Evolutionary conservation across 2,113 vertebrate genomes (phyloP).

Genomic region (Nothocercus julius): DNA sequence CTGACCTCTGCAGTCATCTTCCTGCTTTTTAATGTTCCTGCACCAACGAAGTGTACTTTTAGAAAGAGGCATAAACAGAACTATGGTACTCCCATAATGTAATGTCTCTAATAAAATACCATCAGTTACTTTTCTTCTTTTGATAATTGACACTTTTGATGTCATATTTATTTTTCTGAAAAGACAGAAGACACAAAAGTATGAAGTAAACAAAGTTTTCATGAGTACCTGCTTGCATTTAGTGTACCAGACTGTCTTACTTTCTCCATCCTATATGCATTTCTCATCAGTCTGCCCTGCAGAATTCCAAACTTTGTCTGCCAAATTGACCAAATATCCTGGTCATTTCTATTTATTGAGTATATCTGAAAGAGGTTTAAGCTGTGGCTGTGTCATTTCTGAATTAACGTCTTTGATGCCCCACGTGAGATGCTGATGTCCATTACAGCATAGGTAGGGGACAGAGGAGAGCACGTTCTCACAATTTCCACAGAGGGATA

Average conservation of each 20-base stretch:
- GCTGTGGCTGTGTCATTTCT: background rate
- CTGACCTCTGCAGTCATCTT: background rate
- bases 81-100: accelerated
- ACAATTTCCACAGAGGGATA: background rate
- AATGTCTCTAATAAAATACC: background rate
- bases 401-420: background rate
- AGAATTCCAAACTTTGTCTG: background rate
- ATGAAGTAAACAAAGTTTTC: background rate
- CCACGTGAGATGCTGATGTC: background rate
- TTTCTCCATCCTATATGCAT: background rate
- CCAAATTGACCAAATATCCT: background rate
- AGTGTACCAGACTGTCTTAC: background rate
- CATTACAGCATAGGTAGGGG: background rate
- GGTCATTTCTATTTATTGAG: background rate
- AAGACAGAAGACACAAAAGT: background rate
- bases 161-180: background rate
- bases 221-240: background rate
- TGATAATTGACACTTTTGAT: background rate
- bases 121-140: background rate
- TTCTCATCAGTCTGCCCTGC: background rate
- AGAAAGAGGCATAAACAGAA: background rate
- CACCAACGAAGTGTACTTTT: background rate
- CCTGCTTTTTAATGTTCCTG: background rate
- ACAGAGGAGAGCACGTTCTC: background rate
- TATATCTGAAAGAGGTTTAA: background rate